Percentiles rank a stretch among this genome's conserved stretches.
These are phyloP conservation scores for Tapirus terrestris DNA, from an alignment of 2,113 vertebrate species.

Conservation along the genomic window DNA sequence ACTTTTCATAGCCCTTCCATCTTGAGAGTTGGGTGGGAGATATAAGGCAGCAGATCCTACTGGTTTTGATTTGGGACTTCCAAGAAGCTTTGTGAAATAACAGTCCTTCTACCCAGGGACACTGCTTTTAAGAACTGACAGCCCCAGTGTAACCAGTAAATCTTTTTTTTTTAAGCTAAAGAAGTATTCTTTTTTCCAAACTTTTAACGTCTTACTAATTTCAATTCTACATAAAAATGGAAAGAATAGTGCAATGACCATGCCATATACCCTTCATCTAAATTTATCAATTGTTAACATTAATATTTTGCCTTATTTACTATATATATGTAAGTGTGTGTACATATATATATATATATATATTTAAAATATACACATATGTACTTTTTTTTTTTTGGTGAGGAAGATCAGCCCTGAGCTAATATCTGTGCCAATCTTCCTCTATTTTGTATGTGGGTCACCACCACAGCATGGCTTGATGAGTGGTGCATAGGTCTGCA, in stretches of 20 bases:
- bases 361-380: background rate
- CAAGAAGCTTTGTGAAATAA: background rate
- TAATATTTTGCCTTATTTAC: constrained; percentile 2
- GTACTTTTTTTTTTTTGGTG: background rate
- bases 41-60: background rate
- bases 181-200: background rate
- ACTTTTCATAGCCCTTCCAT: background rate
- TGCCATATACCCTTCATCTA: background rate
- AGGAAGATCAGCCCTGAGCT: no score
- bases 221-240: background rate
- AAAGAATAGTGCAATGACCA: background rate
- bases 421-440: no score
- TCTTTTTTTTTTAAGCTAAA: background rate
- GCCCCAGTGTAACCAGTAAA: background rate
- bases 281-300: background rate
- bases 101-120: background rate
- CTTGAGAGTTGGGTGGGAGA: background rate
- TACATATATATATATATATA: background rate
- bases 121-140: background rate
- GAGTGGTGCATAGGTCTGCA: no score
- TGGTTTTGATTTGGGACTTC: constrained; percentile 13
- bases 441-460: no score
- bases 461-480: no score
- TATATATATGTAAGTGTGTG: background rate
- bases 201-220: background rate